Conservation (phyloP, 2,888 invertebrate species). For the Tetheella fluctuosa region DNA sequence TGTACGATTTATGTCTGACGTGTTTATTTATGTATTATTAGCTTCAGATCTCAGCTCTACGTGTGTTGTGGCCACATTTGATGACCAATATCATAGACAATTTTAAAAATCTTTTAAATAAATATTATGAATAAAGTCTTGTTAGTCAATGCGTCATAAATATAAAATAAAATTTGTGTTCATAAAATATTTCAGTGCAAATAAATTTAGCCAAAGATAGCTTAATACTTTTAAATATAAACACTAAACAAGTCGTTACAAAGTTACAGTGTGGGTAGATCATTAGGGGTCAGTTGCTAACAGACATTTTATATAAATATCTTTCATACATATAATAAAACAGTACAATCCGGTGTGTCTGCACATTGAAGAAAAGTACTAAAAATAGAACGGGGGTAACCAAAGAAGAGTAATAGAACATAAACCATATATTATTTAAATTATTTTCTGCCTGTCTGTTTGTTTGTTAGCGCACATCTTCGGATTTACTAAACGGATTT, state of each 20-base stretch:
- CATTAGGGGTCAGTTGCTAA: not conserved
- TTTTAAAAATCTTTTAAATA: not conserved
- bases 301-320: not conserved
- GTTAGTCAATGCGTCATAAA: not conserved
- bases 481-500: too few species aligned
- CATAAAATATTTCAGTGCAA: not conserved
- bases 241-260: not conserved
- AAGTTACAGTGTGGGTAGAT: conserved; percentile 1
- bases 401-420: too few species aligned
- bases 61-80: not conserved
- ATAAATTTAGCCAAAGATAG: not conserved
- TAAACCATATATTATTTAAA: too few species aligned
- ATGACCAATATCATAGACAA: not conserved
- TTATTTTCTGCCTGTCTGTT: too few species aligned
- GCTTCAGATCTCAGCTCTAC: not conserved
- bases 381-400: too few species aligned
- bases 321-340: not conserved
- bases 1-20: not conserved
- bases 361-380: too few species aligned
- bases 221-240: not conserved
- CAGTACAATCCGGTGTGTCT: too few species aligned
- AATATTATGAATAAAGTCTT: not conserved
- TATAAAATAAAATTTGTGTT: not conserved
- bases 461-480: too few species aligned
- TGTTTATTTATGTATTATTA: too few species aligned